phyloP scores from a whole-genome alignment of 2,113 vertebrate genomes.

The Pelmatolapia mariae region DNA sequence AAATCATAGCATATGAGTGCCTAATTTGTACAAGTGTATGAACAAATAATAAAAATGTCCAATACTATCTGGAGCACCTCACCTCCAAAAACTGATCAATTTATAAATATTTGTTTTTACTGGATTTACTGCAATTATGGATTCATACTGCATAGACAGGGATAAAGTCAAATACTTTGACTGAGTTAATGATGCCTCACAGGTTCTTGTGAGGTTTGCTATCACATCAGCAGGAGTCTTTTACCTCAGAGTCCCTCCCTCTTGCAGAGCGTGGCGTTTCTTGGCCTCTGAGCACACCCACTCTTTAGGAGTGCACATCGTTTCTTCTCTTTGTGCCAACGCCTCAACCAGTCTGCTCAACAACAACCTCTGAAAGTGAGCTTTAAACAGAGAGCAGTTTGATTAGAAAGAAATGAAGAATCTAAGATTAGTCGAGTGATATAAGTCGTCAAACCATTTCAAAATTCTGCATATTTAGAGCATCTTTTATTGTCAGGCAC shows the following conservation, averaged over 20 bases:
- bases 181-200: neutral
- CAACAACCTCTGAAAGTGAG: slow-evolving; percentile 53
- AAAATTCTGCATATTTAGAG: neutral
- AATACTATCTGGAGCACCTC: neutral
- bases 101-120: neutral
- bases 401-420: neutral
- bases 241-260: slow-evolving; percentile 73
- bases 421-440: neutral
- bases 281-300: slow-evolving; percentile 65
- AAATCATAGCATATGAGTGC: accelerated
- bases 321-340: slow-evolving; percentile 49
- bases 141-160: accelerated
- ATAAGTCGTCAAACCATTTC: neutral
- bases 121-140: neutral
- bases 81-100: neutral
- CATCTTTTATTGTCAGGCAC: accelerated
- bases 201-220: neutral
- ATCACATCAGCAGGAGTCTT: accelerated
- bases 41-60: neutral
- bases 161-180: neutral
- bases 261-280: slow-evolving; percentile 68
- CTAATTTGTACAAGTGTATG: neutral
- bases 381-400: slow-evolving; percentile 13
- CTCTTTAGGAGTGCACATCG: slow-evolving; percentile 27
- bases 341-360: slow-evolving; percentile 42